Evolutionary conservation across 2,797 vertebrate species (phyloP).

Genomic region (Pempheris klunzingeri): DNA sequence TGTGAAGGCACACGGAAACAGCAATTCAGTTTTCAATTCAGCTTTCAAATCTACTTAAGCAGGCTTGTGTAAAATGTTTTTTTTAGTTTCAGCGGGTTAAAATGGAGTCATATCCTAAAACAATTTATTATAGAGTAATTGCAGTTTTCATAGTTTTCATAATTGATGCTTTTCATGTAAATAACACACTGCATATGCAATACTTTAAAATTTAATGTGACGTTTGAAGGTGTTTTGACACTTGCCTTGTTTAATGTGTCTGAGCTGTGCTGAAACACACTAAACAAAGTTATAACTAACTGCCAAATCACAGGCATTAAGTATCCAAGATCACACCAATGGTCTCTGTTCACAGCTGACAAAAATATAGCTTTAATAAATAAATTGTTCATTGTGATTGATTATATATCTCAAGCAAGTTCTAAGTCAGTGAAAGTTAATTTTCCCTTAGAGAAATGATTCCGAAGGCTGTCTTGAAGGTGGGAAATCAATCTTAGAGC

Average conservation of each 20-base stretch:
- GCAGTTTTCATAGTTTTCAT: not conserved
- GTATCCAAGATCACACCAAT: not conserved
- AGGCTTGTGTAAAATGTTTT: not conserved
- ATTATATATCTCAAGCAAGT: slow-evolving; percentile 36
- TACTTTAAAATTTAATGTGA: not conserved
- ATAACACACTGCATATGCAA: not conserved
- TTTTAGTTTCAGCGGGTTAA: not conserved
- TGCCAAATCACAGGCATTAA: not conserved
- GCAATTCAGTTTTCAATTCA: too few relatives aligned
- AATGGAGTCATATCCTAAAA: not conserved
- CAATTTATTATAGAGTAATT: not conserved
- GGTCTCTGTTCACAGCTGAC: slow-evolving; percentile 3
- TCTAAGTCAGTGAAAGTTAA: slow-evolving; percentile 51
- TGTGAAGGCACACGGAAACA: not conserved
- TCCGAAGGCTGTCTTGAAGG: slow-evolving; percentile 23
- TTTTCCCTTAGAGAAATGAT: slow-evolving; percentile 46
- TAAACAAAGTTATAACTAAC: not conserved
- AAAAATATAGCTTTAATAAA: slow-evolving; percentile 36
- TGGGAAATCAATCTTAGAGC: slow-evolving; percentile 44
- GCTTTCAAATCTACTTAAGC: not conserved
- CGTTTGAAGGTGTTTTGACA: not conserved
- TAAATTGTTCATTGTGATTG: slow-evolving; percentile 40
- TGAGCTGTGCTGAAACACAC: not conserved
- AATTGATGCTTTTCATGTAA: not conserved
- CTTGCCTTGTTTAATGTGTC: not conserved